Evolutionary conservation across 2,888 invertebrate species (phyloP).

Genomic region (Aspidiotus destructor): DNA sequence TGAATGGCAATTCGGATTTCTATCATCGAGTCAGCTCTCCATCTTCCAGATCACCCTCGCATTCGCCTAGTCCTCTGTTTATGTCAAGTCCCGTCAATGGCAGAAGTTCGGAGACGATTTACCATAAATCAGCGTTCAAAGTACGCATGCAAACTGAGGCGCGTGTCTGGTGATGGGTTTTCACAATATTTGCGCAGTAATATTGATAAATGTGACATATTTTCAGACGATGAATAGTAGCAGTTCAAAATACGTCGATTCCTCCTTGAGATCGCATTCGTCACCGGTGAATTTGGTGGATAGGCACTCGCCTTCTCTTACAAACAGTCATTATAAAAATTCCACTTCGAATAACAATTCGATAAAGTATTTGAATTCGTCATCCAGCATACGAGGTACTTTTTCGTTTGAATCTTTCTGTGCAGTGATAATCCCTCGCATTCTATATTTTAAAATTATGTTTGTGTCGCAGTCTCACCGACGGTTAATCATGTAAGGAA

Average conservation of each 20-base stretch:
- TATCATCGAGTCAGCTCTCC: conserved; percentile 20
- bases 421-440: not conserved
- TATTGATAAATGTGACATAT: not conserved
- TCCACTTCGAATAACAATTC: conserved; percentile 22
- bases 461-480: conserved; percentile 11
- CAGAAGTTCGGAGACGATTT: conserved; percentile 19
- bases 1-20: not conserved
- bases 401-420: not conserved
- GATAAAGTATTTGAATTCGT: conserved; percentile 21
- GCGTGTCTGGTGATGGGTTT: too few species aligned
- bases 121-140: conserved; percentile 30
- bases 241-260: conserved; percentile 21
- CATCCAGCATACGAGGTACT: conserved; percentile 23
- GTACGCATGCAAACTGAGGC: not conserved
- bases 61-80: conserved; percentile 34
- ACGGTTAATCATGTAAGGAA: conserved; percentile 6
- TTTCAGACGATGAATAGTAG: conserved; percentile 19
- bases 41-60: conserved; percentile 19
- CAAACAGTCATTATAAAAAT: conserved; percentile 18
- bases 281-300: conserved; percentile 26
- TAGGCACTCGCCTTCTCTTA: conserved; percentile 1
- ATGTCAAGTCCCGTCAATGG: conserved; percentile 23
- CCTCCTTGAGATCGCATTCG: conserved; percentile 13
- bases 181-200: too few species aligned
- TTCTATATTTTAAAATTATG: not conserved